Percentiles rank a stretch among this genome's conserved stretches.
Evolutionary conservation across 2,797 vertebrate genomes (phyloP).

Genomic region (Xenopus petersii): DNA sequence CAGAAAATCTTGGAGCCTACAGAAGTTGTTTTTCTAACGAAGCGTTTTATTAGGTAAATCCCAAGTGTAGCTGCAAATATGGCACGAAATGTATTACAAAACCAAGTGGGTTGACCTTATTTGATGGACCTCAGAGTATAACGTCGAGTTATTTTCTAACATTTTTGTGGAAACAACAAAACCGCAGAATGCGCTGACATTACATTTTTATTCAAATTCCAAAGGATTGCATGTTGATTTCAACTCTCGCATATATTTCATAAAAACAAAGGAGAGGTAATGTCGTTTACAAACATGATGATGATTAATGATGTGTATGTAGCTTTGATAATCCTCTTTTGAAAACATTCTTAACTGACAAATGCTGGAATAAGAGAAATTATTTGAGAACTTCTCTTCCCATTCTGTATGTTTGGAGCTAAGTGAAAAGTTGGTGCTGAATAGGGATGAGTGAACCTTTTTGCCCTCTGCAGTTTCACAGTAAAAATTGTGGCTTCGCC

Average conservation of each 20-base stretch:
- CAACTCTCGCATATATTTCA: conserved; percentile 9
- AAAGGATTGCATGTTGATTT: conserved; percentile 7
- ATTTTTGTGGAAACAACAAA: conserved; percentile 34
- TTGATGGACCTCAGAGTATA: conserved; percentile 25
- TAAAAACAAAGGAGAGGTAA: background rate
- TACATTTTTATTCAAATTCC: conserved; percentile 8
- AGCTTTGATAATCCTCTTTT: too few relatives aligned
- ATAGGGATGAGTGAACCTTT: too few relatives aligned
- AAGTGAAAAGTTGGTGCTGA: too few relatives aligned
- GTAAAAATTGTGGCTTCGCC: too few relatives aligned
- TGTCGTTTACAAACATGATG: too few relatives aligned
- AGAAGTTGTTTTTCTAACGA: conserved; percentile 41
- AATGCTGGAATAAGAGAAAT: too few relatives aligned
- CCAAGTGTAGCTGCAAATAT: conserved; percentile 32
- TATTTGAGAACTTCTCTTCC: too few relatives aligned
- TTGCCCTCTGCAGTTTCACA: too few relatives aligned
- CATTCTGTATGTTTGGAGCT: too few relatives aligned
- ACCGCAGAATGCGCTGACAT: conserved; percentile 25
- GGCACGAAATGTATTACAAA: conserved; percentile 28
- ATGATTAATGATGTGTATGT: too few relatives aligned
- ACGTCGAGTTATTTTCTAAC: conserved; percentile 31
- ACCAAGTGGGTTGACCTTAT: conserved; percentile 35
- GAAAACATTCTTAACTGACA: too few relatives aligned
- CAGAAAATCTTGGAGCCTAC: conserved; percentile 30
- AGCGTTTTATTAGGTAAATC: conserved; percentile 42